phyloP scores from a whole-genome alignment of 2,888 invertebrate genomes.

The Cistogaster globosa region DNA sequence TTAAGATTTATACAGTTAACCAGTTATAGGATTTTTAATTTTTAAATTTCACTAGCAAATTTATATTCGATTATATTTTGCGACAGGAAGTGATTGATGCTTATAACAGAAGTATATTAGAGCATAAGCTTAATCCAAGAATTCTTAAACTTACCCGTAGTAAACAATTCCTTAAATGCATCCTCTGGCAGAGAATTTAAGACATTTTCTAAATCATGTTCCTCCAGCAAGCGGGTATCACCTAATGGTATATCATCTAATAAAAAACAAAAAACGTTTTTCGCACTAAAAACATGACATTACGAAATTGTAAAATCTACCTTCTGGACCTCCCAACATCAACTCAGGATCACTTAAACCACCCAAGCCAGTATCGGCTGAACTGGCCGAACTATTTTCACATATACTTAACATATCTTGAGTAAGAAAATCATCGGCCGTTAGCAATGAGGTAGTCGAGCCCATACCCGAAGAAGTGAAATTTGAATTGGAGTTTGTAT shows the following conservation, averaged over 20 bases:
- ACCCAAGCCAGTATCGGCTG: constrained; percentile 86
- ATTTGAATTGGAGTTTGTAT: constrained; percentile 76
- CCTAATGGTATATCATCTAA: constrained; percentile 84
- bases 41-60: too few species aligned
- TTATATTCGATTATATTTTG: not conserved
- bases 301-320: constrained; percentile 74
- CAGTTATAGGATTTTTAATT: too few species aligned
- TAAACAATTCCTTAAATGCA: constrained; percentile 92
- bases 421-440: constrained; percentile 78
- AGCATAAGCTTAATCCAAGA: too few species aligned
- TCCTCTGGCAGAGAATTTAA: constrained; percentile 91
- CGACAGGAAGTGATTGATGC: not conserved
- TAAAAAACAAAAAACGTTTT: constrained; percentile 42
- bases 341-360: constrained; percentile 86
- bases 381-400: constrained; percentile 87
- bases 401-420: constrained; percentile 83
- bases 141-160: constrained; percentile 85
- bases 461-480: constrained; percentile 75
- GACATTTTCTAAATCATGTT: constrained; percentile 90
- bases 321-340: constrained; percentile 84
- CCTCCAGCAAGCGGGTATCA: constrained; percentile 86
- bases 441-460: constrained; percentile 72
- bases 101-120: too few species aligned
- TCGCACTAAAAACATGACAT: not conserved
- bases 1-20: too few species aligned